These are phyloP conservation scores for Elegia similella DNA, from an alignment of 2,888 invertebrate species.

Conservation along the genomic window DNA sequence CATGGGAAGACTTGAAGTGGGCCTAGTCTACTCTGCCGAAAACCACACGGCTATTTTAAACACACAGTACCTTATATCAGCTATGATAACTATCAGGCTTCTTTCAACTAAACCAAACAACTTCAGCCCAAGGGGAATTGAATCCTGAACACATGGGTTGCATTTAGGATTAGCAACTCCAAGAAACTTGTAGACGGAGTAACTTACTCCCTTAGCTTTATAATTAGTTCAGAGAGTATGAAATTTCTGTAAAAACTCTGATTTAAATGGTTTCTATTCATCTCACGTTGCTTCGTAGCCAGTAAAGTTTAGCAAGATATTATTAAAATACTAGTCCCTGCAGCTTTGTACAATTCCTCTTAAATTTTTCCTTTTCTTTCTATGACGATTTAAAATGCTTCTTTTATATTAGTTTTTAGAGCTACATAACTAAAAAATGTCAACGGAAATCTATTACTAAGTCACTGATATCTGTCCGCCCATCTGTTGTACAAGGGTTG, in stretches of 20 bases:
- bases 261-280: neutral
- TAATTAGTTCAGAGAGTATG: slow-evolving; percentile 4
- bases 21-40: too few relatives aligned
- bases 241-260: neutral
- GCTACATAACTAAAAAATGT: too few relatives aligned
- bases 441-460: too few relatives aligned
- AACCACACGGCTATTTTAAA: too few relatives aligned
- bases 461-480: too few relatives aligned
- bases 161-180: slow-evolving; percentile 4
- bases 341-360: too few relatives aligned
- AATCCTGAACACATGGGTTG: neutral
- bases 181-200: neutral
- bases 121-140: neutral
- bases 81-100: neutral
- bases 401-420: too few relatives aligned
- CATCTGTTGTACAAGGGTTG: too few relatives aligned
- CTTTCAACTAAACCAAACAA: neutral
- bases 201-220: neutral
- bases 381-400: too few relatives aligned
- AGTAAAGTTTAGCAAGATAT: neutral
- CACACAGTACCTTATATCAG: too few relatives aligned
- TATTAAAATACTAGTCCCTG: neutral
- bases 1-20: too few relatives aligned
- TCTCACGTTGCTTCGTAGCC: neutral
- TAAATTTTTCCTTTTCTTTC: too few relatives aligned